Evolutionary conservation across 2,113 vertebrate species (phyloP), one percentile per base, ranked within the genome.

Genomic region (Oryzias melastigma): DNA sequence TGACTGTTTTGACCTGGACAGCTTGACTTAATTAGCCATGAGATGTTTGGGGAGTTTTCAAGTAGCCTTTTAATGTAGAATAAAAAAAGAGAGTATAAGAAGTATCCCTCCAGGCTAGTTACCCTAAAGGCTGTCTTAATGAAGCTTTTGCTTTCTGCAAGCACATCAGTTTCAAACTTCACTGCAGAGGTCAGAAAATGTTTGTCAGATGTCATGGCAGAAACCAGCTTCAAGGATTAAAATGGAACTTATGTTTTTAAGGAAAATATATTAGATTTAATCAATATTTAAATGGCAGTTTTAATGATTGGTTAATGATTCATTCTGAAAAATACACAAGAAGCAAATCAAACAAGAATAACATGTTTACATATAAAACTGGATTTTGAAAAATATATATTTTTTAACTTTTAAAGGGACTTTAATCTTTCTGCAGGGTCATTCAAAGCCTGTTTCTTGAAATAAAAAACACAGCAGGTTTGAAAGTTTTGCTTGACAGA

Each of bases 81-180:
- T 68, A 64, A 77, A 84, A 84, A 80, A 70, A 50, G 55, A 85
- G 83, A 81, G 67, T 5, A 57, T 66, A 46, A 50, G 51, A 52
- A 57, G 29, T 61, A 61, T 84, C 66, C 77, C 68, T 66, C 6
- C 35, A 58, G 75, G 75, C 49, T 35, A 53, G 50, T 71, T 71
- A 79, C 81, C 62, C 76, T 68, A 57, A 47, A 65, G 53, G 29
- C 71, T 78, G 49, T 46, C 49, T 78, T 87, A 88, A 84, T 79
- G 58, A 75, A 68, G 70, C 55, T 51, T 58, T 70, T 14, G 61
- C 65, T 83, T 76, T 79, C 42, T 76, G 74, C 70, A 54, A 62
- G 75, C 68, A 43, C 57, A 75, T 78, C 82, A 82, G 47, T 79
- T 84, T 68, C 13, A 61, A 60, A 62, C 41, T 13, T 78, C 41